Conservation (phyloP, 1,140 invertebrate genomes). For the Diorhabda elongata region DNA sequence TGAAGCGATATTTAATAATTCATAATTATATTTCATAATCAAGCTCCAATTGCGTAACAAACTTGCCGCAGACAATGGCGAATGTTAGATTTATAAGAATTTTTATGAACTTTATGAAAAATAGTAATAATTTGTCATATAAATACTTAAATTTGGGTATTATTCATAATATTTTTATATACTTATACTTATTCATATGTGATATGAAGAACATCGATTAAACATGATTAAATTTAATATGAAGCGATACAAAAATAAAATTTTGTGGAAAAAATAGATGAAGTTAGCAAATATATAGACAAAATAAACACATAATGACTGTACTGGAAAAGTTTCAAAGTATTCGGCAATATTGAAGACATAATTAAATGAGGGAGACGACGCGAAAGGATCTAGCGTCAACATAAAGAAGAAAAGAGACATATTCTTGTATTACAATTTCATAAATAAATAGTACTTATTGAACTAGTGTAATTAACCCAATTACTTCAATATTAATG, state of each 20-base stretch:
- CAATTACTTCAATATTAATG: background rate
- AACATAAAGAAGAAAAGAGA: no score
- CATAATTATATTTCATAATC: background rate
- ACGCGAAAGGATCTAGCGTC: no score
- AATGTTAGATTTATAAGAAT: background rate
- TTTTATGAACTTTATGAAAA: background rate
- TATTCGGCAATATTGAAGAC: background rate
- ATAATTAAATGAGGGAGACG: no score
- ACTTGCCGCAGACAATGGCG: background rate
- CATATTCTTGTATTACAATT: background rate
- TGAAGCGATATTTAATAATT: background rate
- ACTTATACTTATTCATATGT: no score
- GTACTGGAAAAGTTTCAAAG: background rate
- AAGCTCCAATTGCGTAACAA: background rate
- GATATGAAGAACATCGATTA: no score
- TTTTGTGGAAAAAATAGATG: no score
- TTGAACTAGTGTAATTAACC: conserved; percentile 3
- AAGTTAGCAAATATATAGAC: no score
- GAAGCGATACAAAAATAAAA: no score
- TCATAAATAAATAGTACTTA: background rate
- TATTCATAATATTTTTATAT: no score
- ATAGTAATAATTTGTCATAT: background rate
- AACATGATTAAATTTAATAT: no score
- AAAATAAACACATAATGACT: background rate
- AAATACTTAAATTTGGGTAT: no score